Base-by-base conservation (phyloP, 2,888 invertebrate species). In the Mesorhabditis belari region DNA sequence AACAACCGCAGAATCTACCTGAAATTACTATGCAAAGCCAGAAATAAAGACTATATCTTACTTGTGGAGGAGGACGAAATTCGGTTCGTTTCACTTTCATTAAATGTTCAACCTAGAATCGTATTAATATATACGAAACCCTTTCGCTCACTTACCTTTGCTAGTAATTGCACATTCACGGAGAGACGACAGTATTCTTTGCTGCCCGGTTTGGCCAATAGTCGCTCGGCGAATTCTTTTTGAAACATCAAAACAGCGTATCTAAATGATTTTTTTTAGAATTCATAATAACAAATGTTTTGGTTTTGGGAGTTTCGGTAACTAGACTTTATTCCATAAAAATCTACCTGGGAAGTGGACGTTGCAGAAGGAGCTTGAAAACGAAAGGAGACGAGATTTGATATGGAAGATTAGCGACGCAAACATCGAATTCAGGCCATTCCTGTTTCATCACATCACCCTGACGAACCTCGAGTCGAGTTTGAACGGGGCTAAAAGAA, bases 241-340 rank as follows among this genome's bases (percentile, higher is more conserved):
- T 99, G 98, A 81, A 99, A 95, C 96, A 99, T 98, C 9, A 99
- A 85, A 4, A 98, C 88, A 21, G 98, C 98, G 85, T 94, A 96
- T 71, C 96, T 87, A 58, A 52, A 66, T 28, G 28, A 5, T 17
- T 27, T 51, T 17, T 57, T 9, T n/a, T 49, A 21, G 26, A 35
- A 23, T 28, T 55, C n/a, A 35, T 44, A 55, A 35, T 51, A 44
- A 44, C 17, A 21, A 21, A 55, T n/a, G 17, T 55, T 53, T 49
- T 50, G 27, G 1, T 5, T 55, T 55, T n/a, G 21, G 5, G 5
- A 19, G 6, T 58, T 17, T 58, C 17, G 5, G 23, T 62, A 52
- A 19, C 21, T n/a, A n/a, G n/a, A n/a, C n/a, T 25, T 17, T 6
- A 54, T 26, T 19, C 25, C 12, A 12, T 54, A 35, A 29, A 49